A percentile compares a stretch with the other conserved stretches of the same genome.
Conservation (phyloP, 2,888 invertebrate species). For the Drosophila testacea region DNA sequence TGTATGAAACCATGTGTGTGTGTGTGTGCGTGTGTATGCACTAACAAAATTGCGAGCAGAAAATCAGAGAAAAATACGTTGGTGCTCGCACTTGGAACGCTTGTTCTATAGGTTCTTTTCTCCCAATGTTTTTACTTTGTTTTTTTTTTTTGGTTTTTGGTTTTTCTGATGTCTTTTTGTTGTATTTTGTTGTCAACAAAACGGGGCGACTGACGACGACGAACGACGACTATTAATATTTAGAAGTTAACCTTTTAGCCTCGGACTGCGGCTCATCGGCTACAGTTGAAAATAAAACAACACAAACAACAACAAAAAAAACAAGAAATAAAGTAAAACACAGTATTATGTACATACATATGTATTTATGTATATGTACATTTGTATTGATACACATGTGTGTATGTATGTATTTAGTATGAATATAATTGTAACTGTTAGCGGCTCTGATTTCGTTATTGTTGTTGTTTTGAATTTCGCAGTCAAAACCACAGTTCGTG, state of each 20-base stretch:
- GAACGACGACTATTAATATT: constrained; percentile 83
- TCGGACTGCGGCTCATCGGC: constrained; percentile 70
- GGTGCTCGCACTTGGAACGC: constrained; percentile 30
- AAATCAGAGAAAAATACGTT: constrained; percentile 36
- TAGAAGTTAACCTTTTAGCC: constrained; percentile 85
- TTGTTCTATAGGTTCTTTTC: constrained; percentile 47
- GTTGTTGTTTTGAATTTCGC: constrained; percentile 14
- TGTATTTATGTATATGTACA: not conserved
- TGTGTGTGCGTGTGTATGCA: constrained; percentile 10
- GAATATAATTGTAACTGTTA: constrained; percentile 36
- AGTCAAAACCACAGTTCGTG: constrained; percentile 1
- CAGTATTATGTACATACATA: constrained; percentile 28
- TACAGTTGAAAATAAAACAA: constrained; percentile 62
- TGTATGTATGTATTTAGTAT: constrained; percentile 23
- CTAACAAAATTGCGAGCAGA: constrained; percentile 35
- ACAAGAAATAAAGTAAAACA: constrained; percentile 43
- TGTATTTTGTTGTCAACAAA: constrained; percentile 60
- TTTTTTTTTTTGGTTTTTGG: constrained; percentile 40
- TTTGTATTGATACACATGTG: constrained; percentile 14
- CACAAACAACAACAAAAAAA: constrained; percentile 34
- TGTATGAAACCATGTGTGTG: constrained; percentile 6
- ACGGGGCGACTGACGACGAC: constrained; percentile 31
- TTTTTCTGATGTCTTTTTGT: constrained; percentile 35
- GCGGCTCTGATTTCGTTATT: constrained; percentile 32
- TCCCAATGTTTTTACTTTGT: constrained; percentile 32